Base-by-base conservation (phyloP, 2,797 vertebrate species). In the Lycodopsis pacificus region DNA sequence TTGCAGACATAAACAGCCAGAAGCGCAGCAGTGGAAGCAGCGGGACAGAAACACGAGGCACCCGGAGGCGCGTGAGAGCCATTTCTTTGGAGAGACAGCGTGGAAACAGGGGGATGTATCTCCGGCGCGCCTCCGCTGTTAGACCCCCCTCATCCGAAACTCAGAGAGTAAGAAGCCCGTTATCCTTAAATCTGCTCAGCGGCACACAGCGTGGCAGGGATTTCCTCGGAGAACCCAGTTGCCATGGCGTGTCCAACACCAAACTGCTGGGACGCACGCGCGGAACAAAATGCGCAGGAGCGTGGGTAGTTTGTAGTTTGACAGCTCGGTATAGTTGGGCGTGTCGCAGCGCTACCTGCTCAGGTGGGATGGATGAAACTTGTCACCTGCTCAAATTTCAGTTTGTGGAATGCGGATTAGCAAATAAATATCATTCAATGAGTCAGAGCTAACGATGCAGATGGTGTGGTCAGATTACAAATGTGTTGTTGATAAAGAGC, bases 41-140 rank as follows among this genome's bases (percentile, higher is more conserved):
- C 6, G 58, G 0, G n/a, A 58, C 38, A 9, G 51, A 20, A 20
- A 15, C 67, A 2, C 1, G 64, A 6, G 53, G 46, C 7, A 1
- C 30, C 19, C 25, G 2, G 0, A 5, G 34, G 17, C 25, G 14
- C 27, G 4, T 4, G 19, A 5, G 40, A 57, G 70, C 54, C 91
- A 90, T 90, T 4, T 72, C 69, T 48, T 48, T 2, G 46, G 34
- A 65, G 19, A 7, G 71, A 19, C 49, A 13, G 63, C 67, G 20
- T 11, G 49, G 49, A 22, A 49, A 10, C 46, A 32, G 42, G 42
- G 5, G 7, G 8, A 8, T 49, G 19, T 20, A 19, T n/a, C 46
- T 49, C 42, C 40, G 12, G 40, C 13, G 40, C 40, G 13, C 4
- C 14, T 42, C 73, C 42, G 2, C 22, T 17, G n/a, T 49, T 40